phyloP scores from a whole-genome alignment of 2,797 vertebrate genomes.

The Gymnocypris eckloni region DNA sequence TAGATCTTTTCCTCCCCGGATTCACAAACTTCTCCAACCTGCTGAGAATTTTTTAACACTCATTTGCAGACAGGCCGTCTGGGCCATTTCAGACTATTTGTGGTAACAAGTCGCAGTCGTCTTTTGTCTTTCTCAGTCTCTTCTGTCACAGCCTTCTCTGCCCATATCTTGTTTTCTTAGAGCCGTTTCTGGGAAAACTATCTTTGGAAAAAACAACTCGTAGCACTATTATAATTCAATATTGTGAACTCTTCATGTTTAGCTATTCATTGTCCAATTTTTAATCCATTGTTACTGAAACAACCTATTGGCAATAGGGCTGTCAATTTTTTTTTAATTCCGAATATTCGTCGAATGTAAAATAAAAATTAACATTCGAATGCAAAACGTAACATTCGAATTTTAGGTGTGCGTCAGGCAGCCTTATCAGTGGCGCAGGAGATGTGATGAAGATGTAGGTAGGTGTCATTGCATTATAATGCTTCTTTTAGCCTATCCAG shows the following conservation, averaged over 20 bases:
- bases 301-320: neutral
- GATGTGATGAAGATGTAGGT: too few relatives aligned
- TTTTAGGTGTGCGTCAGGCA: too few relatives aligned
- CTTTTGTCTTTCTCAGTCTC: neutral
- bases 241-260: neutral
- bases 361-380: too few relatives aligned
- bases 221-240: neutral
- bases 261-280: neutral
- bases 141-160: neutral
- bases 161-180: neutral
- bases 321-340: too few relatives aligned
- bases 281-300: neutral
- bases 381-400: too few relatives aligned
- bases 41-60: neutral
- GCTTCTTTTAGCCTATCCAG: too few relatives aligned
- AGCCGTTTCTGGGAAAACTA: neutral
- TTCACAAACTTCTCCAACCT: constrained; percentile 14
- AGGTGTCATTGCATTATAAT: too few relatives aligned
- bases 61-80: constrained; percentile 11
- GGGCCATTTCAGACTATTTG: constrained; percentile 8
- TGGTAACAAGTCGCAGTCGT: neutral
- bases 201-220: neutral
- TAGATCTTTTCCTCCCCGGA: neutral
- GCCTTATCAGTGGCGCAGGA: too few relatives aligned
- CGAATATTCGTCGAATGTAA: too few relatives aligned